Evolutionary conservation across 2,113 vertebrate genomes (phyloP).

Genomic region (Eudyptes chrysolophus): DNA sequence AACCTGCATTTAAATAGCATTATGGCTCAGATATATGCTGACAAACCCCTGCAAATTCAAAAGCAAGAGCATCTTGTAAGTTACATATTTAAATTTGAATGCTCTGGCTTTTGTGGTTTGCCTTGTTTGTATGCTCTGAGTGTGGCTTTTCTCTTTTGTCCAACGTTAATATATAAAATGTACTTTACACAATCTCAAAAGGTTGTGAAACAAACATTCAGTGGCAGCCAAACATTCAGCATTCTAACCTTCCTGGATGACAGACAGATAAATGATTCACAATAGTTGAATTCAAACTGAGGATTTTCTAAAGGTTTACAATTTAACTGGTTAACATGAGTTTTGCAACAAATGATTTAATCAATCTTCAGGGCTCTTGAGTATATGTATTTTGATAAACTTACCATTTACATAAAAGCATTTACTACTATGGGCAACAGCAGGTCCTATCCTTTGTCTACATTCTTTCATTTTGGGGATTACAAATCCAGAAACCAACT

Average conservation of each 20-base stretch:
- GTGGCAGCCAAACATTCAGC: neutral
- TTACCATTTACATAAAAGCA: neutral
- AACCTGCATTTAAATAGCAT: neutral
- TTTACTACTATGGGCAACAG: neutral
- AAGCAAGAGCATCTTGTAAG: neutral
- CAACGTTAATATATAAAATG: neutral
- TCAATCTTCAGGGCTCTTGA: neutral
- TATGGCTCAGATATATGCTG: neutral
- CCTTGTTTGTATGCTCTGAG: neutral
- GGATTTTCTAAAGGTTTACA: neutral
- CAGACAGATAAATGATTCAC: neutral
- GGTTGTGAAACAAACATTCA: neutral
- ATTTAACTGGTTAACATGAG: neutral
- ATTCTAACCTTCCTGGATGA: neutral
- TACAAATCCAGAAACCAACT: constrained; percentile 10
- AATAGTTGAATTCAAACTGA: neutral
- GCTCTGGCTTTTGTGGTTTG: neutral
- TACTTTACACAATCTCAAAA: neutral
- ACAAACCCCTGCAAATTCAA: neutral
- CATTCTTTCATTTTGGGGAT: neutral
- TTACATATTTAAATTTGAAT: constrained; percentile 18
- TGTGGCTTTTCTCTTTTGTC: neutral
- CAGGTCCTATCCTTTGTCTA: neutral
- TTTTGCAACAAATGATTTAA: neutral
- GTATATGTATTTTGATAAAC: neutral